Evolutionary conservation across 2,797 vertebrate species (phyloP).

Genomic region (Hemitrygon akajei): DNA sequence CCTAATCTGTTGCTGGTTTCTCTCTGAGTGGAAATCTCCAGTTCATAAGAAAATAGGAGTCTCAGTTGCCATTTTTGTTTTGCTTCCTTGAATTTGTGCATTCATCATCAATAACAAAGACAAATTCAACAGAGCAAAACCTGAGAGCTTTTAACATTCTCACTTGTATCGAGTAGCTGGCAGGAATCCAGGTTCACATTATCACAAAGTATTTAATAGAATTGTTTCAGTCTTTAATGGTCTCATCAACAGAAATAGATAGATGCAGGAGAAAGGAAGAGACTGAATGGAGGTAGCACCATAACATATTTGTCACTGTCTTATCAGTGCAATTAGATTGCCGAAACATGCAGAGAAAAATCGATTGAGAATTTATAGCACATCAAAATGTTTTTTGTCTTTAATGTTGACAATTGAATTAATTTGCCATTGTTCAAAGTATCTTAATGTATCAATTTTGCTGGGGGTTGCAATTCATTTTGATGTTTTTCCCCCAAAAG

Average conservation of each 20-base stretch:
- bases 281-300: not conserved
- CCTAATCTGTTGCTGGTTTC: not conserved
- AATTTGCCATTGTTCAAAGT: constrained; percentile 1
- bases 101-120: constrained; percentile 58
- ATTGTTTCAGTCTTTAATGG: constrained; percentile 41
- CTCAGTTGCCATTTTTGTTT: not conserved
- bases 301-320: constrained; percentile 12
- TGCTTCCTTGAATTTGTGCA: not conserved
- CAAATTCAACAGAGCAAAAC: constrained; percentile 73
- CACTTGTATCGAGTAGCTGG: constrained; percentile 52
- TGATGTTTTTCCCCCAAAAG: too few relatives aligned
- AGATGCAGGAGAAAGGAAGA: constrained; percentile 52
- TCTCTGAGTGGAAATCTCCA: not conserved
- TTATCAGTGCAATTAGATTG: constrained; percentile 26
- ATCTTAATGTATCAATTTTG: not conserved
- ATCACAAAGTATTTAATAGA: constrained; percentile 56
- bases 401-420: constrained; percentile 24
- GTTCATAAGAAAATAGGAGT: not conserved
- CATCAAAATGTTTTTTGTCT: constrained; percentile 18
- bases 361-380: constrained; percentile 21
- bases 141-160: constrained; percentile 69
- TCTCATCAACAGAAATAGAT: constrained; percentile 56
- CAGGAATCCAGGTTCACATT: constrained; percentile 60
- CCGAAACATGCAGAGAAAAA: constrained; percentile 19
- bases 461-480: not conserved